These are phyloP conservation scores for Megaptera novaeangliae DNA, from an alignment of 2,113 vertebrate genomes.

Conservation along the genomic window DNA sequence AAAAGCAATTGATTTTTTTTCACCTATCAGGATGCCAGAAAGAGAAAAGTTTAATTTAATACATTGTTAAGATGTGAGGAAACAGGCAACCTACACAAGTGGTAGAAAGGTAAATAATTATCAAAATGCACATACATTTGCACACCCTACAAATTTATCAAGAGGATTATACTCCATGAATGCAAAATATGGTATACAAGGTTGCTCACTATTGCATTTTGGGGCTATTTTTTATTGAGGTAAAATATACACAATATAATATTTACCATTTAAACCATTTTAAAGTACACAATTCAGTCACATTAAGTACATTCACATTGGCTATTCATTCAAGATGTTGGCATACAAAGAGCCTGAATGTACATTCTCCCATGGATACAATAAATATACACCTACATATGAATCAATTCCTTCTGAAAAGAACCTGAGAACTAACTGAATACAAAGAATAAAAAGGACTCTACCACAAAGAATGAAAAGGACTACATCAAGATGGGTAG, in stretches of 20 bases:
- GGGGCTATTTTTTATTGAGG: neutral
- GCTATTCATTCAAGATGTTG: too few species aligned
- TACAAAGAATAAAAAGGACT: too few species aligned
- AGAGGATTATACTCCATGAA: neutral
- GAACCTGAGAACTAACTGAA: too few species aligned
- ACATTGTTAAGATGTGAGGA: neutral
- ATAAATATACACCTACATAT: too few species aligned
- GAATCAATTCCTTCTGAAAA: too few species aligned
- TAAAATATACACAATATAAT: neutral
- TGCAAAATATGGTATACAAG: neutral
- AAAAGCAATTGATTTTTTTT: neutral
- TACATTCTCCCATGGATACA: too few species aligned
- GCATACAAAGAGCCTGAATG: too few species aligned
- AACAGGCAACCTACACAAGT: neutral
- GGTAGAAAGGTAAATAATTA: slow-evolving; percentile 10
- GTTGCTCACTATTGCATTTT: neutral
- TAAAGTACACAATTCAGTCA: neutral
- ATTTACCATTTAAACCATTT: neutral
- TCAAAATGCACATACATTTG: neutral
- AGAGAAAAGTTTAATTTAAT: neutral
- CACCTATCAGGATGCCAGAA: neutral
- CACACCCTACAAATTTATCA: neutral
- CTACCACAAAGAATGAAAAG: too few species aligned
- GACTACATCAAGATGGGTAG: too few species aligned
- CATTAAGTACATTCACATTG: neutral